Conservation (phyloP, 2,797 vertebrate species). For the Melanotaenia pygmaea region DNA sequence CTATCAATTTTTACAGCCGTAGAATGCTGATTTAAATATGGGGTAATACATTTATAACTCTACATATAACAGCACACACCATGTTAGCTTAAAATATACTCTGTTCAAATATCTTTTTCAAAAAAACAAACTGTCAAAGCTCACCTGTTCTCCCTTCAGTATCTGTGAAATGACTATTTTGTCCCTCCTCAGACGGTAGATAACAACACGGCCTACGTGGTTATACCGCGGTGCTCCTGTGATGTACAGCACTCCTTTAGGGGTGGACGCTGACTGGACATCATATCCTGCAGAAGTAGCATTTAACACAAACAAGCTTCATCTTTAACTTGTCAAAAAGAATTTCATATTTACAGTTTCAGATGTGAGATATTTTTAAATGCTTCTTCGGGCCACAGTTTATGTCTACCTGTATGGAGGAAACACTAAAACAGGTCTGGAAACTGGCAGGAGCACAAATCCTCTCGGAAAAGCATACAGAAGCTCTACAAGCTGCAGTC, state of each 20-base stretch:
- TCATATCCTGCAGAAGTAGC: constrained; percentile 86
- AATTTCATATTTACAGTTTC: neutral
- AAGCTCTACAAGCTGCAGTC: constrained; percentile 19
- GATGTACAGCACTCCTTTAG: constrained; percentile 87
- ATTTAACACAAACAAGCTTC: constrained; percentile 5
- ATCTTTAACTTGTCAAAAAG: neutral
- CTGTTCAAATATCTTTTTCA: neutral
- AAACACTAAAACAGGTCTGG: constrained; percentile 48
- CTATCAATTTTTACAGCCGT: neutral
- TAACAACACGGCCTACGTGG: constrained; percentile 92
- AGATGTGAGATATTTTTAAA: constrained; percentile 47
- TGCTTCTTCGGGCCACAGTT: constrained; percentile 29
- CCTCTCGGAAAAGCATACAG: constrained; percentile 20
- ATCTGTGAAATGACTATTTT: constrained; percentile 84
- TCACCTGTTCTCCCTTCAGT: constrained; percentile 92
- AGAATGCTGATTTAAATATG: neutral
- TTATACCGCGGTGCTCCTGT: constrained; percentile 95
- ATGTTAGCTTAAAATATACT: no score
- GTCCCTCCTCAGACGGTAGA: constrained; percentile 84
- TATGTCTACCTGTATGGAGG: constrained; percentile 33
- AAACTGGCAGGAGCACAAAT: constrained; percentile 39
- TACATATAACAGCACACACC: neutral
- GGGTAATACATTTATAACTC: neutral
- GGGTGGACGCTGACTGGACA: constrained; percentile 89
- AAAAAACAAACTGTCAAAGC: neutral